Base-by-base conservation (phyloP, 2,797 vertebrate genomes). In the Enteromius thamalakanensis region DNA sequence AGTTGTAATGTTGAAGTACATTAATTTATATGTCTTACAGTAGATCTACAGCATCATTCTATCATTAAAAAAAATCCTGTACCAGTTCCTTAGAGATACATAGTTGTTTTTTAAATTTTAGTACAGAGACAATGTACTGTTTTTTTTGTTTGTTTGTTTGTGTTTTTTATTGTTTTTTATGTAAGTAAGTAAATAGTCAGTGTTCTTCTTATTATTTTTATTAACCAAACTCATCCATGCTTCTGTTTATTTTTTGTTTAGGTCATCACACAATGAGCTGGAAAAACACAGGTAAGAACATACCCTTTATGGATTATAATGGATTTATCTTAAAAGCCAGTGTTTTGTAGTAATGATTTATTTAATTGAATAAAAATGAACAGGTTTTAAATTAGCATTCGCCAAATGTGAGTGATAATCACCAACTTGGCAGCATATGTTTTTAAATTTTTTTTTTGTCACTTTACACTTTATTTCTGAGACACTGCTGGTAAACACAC, bases 261-360 rank as follows among this genome's bases (percentile, higher is more conserved):
- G 95, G 88, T 96, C 95, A 32, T 99, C 97, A 84, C 98, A 99
- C 95, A 99, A 99, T 0, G 98, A 99, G 92, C 95, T 99, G 94
- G 97, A 99, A 94, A 99, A 99, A 94, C 97, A 98, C 95, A 98
- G 98, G 98, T 99, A 93, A 97, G 96, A 89, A n/a, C 60, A 53
- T 37, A 3, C 76, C n/a, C 8, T 80, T 74, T 53, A 42, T 82
- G 1, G 55, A 14, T 1, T 49, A 8, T 40, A 70, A 23, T 26
- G 29, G 55, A 12, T 60, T 12, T 29, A 37, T 75, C 10, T 12
- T 37, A 65, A 32, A 32, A 34, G 29, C 29, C 14, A 32, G 14
- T 65, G 15, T 65, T 34, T 65, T 65, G 2, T 65, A 19, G 29
- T 65, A 32, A 34, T 9, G 6, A 32, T 65, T 60, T 60, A 23